phyloP scores from a whole-genome alignment of 2,797 vertebrate species.

The Xyrichtys novacula region DNA sequence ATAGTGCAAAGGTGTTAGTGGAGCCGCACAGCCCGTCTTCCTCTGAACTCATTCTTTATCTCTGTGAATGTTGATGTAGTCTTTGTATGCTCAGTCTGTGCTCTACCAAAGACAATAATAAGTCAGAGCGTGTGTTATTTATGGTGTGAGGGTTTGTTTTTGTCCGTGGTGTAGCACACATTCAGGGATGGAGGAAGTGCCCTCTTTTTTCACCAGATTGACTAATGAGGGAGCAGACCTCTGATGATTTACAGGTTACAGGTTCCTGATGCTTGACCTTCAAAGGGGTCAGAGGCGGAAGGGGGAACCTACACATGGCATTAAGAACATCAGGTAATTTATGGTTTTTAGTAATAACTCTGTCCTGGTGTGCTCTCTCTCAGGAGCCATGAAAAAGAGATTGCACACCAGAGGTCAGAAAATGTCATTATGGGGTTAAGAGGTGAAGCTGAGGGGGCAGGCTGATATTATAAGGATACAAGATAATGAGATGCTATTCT shows the following conservation, averaged over 20 bases:
- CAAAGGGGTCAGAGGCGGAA: slow-evolving; percentile 46
- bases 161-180: not conserved
- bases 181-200: slow-evolving; percentile 25
- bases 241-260: slow-evolving; percentile 47
- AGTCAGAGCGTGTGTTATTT: slow-evolving; percentile 70
- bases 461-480: not conserved
- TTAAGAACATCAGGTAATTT: slow-evolving; percentile 51
- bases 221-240: slow-evolving; percentile 43
- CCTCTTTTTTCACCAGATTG: slow-evolving; percentile 49
- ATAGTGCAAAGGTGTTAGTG: slow-evolving; percentile 65
- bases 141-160: slow-evolving; percentile 45
- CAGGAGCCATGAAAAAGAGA: slow-evolving; percentile 48
- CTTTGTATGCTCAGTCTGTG: slow-evolving; percentile 56
- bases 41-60: slow-evolving; percentile 39
- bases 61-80: slow-evolving; percentile 44
- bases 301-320: slow-evolving; percentile 20
- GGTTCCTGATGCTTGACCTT: slow-evolving; percentile 52
- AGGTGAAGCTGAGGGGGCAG: not conserved
- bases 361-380: slow-evolving; percentile 25
- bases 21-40: slow-evolving; percentile 33
- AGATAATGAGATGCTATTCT: not conserved
- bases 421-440: slow-evolving; percentile 32
- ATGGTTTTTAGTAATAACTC: slow-evolving; percentile 53
- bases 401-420: slow-evolving; percentile 23
- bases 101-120: slow-evolving; percentile 46